Conservation (phyloP, 1,140 invertebrate genomes). For the Drosophila equinoxialis region DNA sequence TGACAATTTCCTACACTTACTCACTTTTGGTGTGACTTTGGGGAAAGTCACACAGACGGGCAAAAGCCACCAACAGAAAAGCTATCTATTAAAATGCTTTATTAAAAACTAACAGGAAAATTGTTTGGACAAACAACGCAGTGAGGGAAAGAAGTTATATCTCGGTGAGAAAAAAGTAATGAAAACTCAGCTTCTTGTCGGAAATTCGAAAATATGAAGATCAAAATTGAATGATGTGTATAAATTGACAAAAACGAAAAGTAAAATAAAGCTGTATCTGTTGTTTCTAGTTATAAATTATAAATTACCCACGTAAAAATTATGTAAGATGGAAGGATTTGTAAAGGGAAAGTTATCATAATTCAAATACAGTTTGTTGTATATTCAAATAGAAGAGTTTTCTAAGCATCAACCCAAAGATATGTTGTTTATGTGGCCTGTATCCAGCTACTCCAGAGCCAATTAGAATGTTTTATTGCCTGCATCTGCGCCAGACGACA, state of each 20-base stretch:
- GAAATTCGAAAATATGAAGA: too few species aligned
- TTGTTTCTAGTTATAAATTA: too few species aligned
- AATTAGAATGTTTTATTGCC: conserved; percentile 69
- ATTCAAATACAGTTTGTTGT: background rate
- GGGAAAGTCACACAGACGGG: conserved; percentile 57
- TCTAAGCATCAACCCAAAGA: background rate
- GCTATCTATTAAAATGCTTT: conserved; percentile 59
- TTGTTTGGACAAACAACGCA: conserved; percentile 19
- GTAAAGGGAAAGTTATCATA: too few species aligned
- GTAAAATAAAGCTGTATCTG: too few species aligned
- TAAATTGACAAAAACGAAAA: too few species aligned
- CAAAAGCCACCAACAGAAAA: conserved; percentile 15
- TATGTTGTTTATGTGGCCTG: background rate
- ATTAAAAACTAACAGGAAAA: conserved; percentile 55
- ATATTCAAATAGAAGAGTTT: background rate
- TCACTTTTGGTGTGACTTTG: conserved; percentile 70
- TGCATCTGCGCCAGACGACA: conserved; percentile 31
- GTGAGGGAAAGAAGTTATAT: too few species aligned
- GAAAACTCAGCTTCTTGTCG: too few species aligned
- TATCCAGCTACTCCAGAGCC: conserved; percentile 25
- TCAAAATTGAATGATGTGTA: too few species aligned
- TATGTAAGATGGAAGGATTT: too few species aligned
- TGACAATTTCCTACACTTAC: conserved; percentile 69
- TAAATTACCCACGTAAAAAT: too few species aligned
- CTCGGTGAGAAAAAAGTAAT: too few species aligned